These are phyloP conservation scores for Rostratula benghalensis DNA, from an alignment of 2,113 vertebrate species.

Conservation along the genomic window DNA sequence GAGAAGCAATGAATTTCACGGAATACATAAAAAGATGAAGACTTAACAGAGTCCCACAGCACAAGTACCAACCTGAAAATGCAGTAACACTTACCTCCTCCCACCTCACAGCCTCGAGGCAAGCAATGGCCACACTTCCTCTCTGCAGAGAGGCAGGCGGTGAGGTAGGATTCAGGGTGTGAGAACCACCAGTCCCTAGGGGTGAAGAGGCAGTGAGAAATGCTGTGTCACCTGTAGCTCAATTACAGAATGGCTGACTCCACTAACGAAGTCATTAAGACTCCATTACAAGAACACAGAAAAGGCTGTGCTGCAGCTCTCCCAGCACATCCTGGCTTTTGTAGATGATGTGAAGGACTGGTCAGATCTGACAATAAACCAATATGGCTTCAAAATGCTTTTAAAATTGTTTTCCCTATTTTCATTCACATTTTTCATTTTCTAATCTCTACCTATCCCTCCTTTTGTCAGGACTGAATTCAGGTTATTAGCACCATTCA, in stretches of 20 bases:
- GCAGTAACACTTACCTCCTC: neutral
- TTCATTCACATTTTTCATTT: neutral
- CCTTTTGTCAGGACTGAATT: neutral
- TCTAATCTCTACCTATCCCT: neutral
- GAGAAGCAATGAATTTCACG: neutral
- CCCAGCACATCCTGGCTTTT: neutral
- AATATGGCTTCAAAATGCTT: neutral
- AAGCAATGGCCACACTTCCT: fast-evolving
- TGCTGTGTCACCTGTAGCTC: neutral
- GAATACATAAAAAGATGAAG: neutral
- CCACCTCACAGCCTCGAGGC: neutral
- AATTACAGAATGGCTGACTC: neutral
- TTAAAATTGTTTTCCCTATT: neutral
- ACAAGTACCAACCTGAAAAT: neutral
- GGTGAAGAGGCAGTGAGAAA: neutral
- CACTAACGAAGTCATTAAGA: neutral
- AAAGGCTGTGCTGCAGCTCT: neutral
- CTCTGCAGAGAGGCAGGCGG: neutral
- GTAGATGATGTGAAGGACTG: neutral
- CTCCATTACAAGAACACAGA: neutral
- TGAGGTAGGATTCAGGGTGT: neutral
- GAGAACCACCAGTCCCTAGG: neutral
- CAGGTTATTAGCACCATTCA: neutral
- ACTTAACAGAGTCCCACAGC: neutral
- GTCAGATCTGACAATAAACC: neutral